Evolutionary conservation across 1,140 invertebrate genomes (phyloP), one percentile per base, ranked within the genome.

Genomic region (Linepithema humile): DNA sequence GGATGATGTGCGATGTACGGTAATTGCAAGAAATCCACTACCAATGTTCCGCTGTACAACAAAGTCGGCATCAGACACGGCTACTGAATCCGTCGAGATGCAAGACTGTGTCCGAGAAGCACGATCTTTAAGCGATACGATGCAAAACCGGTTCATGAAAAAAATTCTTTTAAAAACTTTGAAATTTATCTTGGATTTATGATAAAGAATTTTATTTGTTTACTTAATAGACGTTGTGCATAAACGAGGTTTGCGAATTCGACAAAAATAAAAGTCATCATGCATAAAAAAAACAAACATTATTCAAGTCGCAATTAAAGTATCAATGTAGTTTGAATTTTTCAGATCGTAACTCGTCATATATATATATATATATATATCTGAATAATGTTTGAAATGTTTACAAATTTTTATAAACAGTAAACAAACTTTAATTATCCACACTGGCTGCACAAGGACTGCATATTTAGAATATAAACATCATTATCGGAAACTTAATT

Each of bases 31-130:
- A 48, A 35, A 29, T 20, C 23, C n/a, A 32, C 15, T 20, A 35
- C 23, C 29, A 12, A 59, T 40, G n/a, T 48, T 32, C 12, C 26
- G 29, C 29, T 15, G 59, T 74, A n/a, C n/a, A n/a, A 60, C 38
- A 20, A 57, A 40, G 38, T 60, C 15, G 29, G 20, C 59, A 74
- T 74, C 55, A 38, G 72, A 45, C 23, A 59, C 72, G 72, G 72
- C 57, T 60, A 29, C 23, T 29, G 72, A 43, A 43, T 29, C 60
- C 72, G 53, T 64, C 9, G n/a, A 65, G 38, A 64, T 38, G n/a
- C 20, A 35, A 45, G 20, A 5, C n/a, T 15, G 0, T 20, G 15
- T 38, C 65, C n/a, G 59, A 0, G 4, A 17, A n/a, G 15, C 5
- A 26, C n/a, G 17, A 60, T 74, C n/a, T 15, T 55, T 10, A 20